Evolutionary conservation across 2,113 vertebrate genomes (phyloP), one percentile per base, ranked within the genome.

Genomic region (Myiagra hebetior): DNA sequence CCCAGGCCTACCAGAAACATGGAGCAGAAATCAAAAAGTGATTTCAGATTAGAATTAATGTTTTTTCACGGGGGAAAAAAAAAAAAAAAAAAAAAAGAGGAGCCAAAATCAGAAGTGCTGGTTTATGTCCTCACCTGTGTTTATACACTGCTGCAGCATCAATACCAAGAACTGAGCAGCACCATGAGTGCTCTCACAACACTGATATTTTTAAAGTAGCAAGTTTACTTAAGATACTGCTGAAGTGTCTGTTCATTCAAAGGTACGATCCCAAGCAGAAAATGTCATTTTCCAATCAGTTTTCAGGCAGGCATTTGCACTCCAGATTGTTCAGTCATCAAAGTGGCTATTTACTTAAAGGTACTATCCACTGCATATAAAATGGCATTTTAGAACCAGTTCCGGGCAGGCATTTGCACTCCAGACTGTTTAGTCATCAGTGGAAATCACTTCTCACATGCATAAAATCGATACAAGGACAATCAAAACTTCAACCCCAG

Each of bases 241-340:
- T 92, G 72, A 93, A 95, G 93, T 35, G 39, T 68, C 68, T 94
- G 13, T 64, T 89, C 86, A 92, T 64, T 87, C 76, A 70, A 55
- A 91, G 67, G 16, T 35, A 62, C 57, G 30, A 59, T 14, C 39
- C 72, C 37, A 83, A 46, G 59, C 4, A 50, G 37, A 88, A 94
- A 88, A 86, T 65, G 59, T 22, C 50, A 76, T 90, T 93, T 91
- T 60, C 57, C 39, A 79, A 65, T 76, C 7, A 2, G 37, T 73
- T 93, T 93, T 62, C 87, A 87, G 77, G 62, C 30, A 90, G n/a
- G 53, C 62, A 69, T 81, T 91, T 76, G 49, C 53, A 90, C 50
- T 87, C 31, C n/a, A 56, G 56, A 89, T 37, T 81, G 91, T 91
- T 94, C 75, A 93, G 84, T 72, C 77, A 78, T 84, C 84, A 75